phyloP scores from a whole-genome alignment of 2,797 vertebrate genomes.

The Eospalax fontanierii region DNA sequence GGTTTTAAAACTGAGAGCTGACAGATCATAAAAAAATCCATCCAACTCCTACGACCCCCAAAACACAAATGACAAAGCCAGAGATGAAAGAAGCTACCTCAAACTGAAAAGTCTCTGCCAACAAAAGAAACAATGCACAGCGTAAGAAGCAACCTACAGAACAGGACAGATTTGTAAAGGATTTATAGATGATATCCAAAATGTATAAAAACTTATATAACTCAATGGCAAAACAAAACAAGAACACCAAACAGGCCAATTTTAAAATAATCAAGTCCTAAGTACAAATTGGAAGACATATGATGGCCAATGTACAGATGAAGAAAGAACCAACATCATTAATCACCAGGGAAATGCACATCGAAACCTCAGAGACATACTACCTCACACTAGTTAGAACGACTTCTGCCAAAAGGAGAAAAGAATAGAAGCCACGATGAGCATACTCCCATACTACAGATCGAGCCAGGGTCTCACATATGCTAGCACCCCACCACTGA shows the following conservation, averaged over 20 bases:
- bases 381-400: background rate
- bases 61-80: background rate
- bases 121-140: too few relatives aligned
- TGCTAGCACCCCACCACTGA: background rate
- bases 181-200: background rate
- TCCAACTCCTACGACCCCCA: background rate
- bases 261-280: background rate
- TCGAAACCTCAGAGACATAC: background rate
- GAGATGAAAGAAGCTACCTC: background rate
- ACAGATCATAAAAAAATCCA: background rate
- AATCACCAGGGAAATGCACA: background rate
- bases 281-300: background rate
- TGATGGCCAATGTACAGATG: background rate
- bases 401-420: background rate
- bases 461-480: too few relatives aligned
- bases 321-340: background rate
- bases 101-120: background rate
- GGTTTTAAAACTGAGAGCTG: slow-evolving; percentile 34
- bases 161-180: background rate
- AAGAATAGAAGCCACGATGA: background rate
- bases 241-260: background rate
- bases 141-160: background rate
- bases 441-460: background rate
- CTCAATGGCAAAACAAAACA: background rate
- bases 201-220: background rate